A percentile compares a stretch with the other conserved stretches of the same genome.
Conservation (phyloP, 2,888 invertebrate genomes). For the Mimachlamys varia region DNA sequence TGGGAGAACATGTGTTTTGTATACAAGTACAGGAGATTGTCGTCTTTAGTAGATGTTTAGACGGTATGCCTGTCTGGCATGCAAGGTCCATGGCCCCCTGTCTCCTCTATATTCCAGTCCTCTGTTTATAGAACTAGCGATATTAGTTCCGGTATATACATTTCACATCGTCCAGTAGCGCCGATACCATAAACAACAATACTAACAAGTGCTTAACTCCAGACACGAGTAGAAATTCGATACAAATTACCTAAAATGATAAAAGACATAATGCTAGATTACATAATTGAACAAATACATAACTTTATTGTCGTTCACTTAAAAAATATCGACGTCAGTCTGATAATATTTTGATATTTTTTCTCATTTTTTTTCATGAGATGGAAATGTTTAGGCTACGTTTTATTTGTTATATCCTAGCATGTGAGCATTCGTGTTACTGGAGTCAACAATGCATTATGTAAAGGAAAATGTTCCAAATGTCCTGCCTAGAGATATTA, state of each 20-base stretch:
- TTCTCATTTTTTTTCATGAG: not conserved
- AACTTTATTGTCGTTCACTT: not conserved
- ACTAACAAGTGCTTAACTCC: not conserved
- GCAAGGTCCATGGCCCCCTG: not conserved
- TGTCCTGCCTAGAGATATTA: slow-evolving; percentile 21
- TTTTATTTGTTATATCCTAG: not conserved
- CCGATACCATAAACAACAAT: slow-evolving; percentile 10
- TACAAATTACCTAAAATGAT: slow-evolving; percentile 13
- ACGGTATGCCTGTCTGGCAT: slow-evolving; percentile 32
- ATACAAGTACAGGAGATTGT: slow-evolving; percentile 11
- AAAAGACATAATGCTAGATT: not conserved
- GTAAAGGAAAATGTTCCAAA: slow-evolving; percentile 16
- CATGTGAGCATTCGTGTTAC: not conserved
- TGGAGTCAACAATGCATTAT: not conserved
- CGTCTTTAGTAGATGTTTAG: slow-evolving; percentile 8
- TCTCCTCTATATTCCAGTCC: not conserved
- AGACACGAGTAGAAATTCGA: not conserved
- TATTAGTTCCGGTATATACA: slow-evolving; percentile 3
- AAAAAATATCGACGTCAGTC: not conserved
- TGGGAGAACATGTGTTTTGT: slow-evolving; percentile 15
- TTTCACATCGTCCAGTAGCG: not conserved
- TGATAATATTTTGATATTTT: not conserved
- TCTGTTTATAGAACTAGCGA: not conserved
- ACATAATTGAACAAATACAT: not conserved
- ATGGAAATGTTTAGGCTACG: not conserved